Conservation (phyloP, 2,888 invertebrate species). For the Dryomyza anilis region DNA sequence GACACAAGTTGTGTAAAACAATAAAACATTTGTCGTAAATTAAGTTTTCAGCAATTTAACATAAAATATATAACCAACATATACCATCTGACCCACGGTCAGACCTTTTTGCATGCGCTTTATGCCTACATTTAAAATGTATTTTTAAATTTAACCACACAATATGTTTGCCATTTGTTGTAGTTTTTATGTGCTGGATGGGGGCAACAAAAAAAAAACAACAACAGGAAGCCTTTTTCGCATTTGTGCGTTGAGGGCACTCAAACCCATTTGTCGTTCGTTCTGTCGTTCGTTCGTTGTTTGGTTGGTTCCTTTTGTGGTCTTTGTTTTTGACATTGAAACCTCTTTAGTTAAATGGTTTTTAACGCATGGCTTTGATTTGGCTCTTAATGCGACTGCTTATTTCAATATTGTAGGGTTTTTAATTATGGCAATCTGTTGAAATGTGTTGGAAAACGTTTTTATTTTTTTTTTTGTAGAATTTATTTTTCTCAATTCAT, state of each 20-base stretch:
- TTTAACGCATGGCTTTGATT: conserved; percentile 15
- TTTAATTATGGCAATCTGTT: not conserved
- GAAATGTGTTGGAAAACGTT: not conserved
- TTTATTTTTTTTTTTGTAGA: not conserved
- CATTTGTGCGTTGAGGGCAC: conserved; percentile 14
- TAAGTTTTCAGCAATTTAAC: too few relatives aligned
- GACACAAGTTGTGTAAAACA: too few relatives aligned
- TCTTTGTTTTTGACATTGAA: conserved; percentile 29
- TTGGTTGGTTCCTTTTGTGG: conserved; percentile 23
- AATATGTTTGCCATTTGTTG: not conserved
- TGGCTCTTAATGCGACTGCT: not conserved
- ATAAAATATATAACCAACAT: too few relatives aligned
- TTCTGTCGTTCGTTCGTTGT: conserved; percentile 10
- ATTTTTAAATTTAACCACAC: not conserved
- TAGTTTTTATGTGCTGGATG: not conserved
- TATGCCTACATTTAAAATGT: not conserved
- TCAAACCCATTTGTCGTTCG: conserved; percentile 3
- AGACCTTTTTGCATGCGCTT: not conserved
- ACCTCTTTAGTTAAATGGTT: conserved; percentile 20
- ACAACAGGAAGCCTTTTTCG: not conserved
- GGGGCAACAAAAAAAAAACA: not conserved
- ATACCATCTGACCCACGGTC: too few relatives aligned
- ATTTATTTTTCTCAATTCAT: not conserved
- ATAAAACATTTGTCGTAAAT: too few relatives aligned
- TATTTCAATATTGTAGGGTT: not conserved